A percentile compares a stretch with the other conserved stretches of the same genome.
phyloP scores from a whole-genome alignment of 2,797 vertebrate genomes.

The Leptatherina wallacei region DNA sequence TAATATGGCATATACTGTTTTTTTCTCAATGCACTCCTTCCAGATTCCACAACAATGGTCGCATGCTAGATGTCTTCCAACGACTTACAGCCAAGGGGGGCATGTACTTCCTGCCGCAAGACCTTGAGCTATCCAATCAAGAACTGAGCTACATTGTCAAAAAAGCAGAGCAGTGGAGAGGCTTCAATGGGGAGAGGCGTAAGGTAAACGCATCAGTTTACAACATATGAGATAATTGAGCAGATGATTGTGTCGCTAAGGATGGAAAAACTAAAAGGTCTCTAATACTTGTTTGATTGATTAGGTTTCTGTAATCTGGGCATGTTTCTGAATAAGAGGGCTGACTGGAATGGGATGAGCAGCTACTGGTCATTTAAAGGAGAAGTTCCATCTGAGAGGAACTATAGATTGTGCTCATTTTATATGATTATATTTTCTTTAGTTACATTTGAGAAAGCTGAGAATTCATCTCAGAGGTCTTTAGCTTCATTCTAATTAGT shows the following conservation, averaged over 20 bases:
- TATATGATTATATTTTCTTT: constrained; percentile 78
- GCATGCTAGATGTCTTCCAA: constrained; percentile 88
- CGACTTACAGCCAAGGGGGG: constrained; percentile 86
- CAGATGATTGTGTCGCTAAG: constrained; percentile 60
- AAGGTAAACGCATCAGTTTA: constrained; percentile 81
- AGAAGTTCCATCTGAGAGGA: constrained; percentile 49
- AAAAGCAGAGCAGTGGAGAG: constrained; percentile 93
- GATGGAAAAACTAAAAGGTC: constrained; percentile 46
- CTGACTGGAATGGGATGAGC: constrained; percentile 3
- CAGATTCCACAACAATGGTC: constrained; percentile 88
- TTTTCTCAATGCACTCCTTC: constrained; percentile 18
- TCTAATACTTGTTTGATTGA: constrained; percentile 60
- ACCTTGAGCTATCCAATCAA: constrained; percentile 93
- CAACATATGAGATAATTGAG: constrained; percentile 39
- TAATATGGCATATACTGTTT: constrained; percentile 23
- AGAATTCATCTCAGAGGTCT: constrained; percentile 84
- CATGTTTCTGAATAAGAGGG: constrained; percentile 33
- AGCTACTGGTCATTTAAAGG: constrained; percentile 46
- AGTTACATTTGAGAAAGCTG: constrained; percentile 84
- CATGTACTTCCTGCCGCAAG: constrained; percentile 87
- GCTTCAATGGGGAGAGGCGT: constrained; percentile 88
- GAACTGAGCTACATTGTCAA: constrained; percentile 92
- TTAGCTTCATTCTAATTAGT: constrained; percentile 85
- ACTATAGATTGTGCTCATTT: constrained; percentile 60
- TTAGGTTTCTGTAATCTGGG: constrained; percentile 28